Conservation (phyloP, 1,140 invertebrate genomes). For the Caenorhabditis brenneri region DNA sequence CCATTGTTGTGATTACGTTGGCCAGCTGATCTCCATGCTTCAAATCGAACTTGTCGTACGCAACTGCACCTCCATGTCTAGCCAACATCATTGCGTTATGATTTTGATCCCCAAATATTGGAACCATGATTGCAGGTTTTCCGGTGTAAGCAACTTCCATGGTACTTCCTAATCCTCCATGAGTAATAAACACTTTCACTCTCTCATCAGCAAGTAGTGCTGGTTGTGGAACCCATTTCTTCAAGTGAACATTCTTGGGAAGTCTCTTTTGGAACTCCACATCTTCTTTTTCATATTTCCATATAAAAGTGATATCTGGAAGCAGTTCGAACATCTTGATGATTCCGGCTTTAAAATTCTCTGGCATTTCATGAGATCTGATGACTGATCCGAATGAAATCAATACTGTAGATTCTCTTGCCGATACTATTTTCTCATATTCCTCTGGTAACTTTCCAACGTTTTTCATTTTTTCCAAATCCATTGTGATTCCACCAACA, state of each 20-base stretch:
- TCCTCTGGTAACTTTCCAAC: background rate
- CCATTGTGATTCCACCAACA: constrained; percentile 48
- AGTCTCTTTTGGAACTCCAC: constrained; percentile 1
- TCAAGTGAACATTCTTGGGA: constrained; percentile 44
- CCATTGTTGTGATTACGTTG: background rate
- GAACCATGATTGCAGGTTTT: constrained; percentile 56
- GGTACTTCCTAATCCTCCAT: constrained; percentile 60
- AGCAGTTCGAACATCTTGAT: background rate
- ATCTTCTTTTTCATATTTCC: constrained; percentile 22
- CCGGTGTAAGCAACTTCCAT: constrained; percentile 58
- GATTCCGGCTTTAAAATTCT: background rate
- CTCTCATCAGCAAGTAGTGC: constrained; percentile 57
- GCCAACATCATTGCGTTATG: background rate
- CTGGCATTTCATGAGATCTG: constrained; percentile 11
- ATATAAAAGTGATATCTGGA: constrained; percentile 4
- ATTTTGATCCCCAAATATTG: constrained; percentile 1
- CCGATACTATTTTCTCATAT: constrained; percentile 36
- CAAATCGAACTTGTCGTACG: background rate
- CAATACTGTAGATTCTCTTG: constrained; percentile 42
- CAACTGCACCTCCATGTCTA: constrained; percentile 4
- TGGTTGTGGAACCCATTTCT: constrained; percentile 29
- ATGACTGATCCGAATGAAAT: constrained; percentile 56
- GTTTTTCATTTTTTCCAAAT: background rate
- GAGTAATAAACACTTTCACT: constrained; percentile 60
- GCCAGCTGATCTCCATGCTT: background rate